Evolutionary conservation across 2,113 vertebrate species (phyloP), one percentile per base, ranked within the genome.

Genomic region (Halcyon malimbica): DNA sequence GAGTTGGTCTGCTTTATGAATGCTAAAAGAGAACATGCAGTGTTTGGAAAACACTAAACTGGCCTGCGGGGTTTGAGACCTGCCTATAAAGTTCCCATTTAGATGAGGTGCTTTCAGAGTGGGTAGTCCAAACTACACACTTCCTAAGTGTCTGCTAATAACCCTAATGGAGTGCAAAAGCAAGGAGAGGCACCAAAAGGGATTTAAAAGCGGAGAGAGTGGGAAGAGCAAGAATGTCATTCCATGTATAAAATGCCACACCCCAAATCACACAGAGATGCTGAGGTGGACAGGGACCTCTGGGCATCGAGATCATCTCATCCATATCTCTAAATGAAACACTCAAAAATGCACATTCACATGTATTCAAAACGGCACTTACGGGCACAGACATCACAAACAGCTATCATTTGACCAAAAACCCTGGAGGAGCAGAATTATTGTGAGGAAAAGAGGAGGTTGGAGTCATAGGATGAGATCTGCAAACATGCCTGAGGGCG

Each of bases 161-260:
- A 96, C 87, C 63, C 86, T 96, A 95, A 96, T 94, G 92, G 85
- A 92, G 64, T 56, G 59, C 92, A 94, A 94, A 90, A 90, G 54
- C 84, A 44, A 3, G 37, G 67, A 95, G 81, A 80, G 82, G 67
- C n/a, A 92, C 59, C 78, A 80, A 76, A 92, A 94, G 71, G 63
- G 75, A 96, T 94, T 88, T 87, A 67, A 85, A 91, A 88, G 42
- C 21, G 1, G 53, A 35, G 41, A 79, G 75, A 87, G 41, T 1
- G 0, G 95, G 87, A 92, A 91, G 42, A 53, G 77, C 54, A 78
- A 80, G 44, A 75, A 91, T 78, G 69, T 64, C 4, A 0, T 44
- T 89, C 31, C 0, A 0, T 31, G 14, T 33, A 78, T 75, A 82
- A 92, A 90, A 95, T 48, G 65, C 64, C 60, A 81, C 69, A 87